Percentiles rank a stretch among this genome's conserved stretches.
Evolutionary conservation across 2,797 vertebrate species (phyloP).

Genomic region (Morelia viridis): DNA sequence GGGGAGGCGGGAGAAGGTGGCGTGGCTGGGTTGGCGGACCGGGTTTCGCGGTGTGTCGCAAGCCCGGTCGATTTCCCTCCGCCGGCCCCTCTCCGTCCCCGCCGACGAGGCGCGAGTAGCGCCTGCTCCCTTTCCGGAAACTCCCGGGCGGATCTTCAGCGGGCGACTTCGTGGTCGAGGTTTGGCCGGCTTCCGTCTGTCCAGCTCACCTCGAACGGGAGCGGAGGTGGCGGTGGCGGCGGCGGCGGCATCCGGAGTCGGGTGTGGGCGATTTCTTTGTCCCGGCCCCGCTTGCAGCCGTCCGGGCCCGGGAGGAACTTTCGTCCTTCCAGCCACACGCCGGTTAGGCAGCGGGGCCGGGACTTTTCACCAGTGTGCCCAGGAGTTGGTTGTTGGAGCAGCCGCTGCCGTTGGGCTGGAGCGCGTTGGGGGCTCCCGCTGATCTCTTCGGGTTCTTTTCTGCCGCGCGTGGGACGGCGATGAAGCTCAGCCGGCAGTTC

Average conservation of each 20-base stretch:
- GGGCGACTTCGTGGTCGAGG: not conserved
- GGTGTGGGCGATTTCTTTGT: not conserved
- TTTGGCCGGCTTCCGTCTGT: not conserved
- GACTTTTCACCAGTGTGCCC: not conserved
- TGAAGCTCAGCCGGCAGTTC: slow-evolving; percentile 86
- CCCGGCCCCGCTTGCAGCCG: not conserved
- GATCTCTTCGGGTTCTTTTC: no score
- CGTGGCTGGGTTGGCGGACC: not conserved
- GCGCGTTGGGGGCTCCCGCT: not conserved
- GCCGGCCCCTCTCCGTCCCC: not conserved
- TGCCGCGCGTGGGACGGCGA: slow-evolving; percentile 49
- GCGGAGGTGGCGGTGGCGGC: not conserved
- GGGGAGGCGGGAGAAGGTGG: not conserved
- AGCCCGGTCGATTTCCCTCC: slow-evolving; percentile 3
- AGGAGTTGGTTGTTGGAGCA: slow-evolving; percentile 5
- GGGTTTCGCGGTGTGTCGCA: not conserved
- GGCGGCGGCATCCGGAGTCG: not conserved
- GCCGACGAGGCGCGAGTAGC: slow-evolving; percentile 18
- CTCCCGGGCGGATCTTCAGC: slow-evolving; percentile 25
- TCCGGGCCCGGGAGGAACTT: not conserved
- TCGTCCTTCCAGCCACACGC: not conserved
- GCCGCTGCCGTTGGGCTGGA: not conserved
- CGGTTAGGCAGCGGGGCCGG: slow-evolving; percentile 18
- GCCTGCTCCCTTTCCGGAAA: slow-evolving; percentile 39
- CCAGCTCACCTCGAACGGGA: not conserved